Conservation (phyloP, 35 echinoderm and acorn worm species). For the Chiridota heheva region DNA sequence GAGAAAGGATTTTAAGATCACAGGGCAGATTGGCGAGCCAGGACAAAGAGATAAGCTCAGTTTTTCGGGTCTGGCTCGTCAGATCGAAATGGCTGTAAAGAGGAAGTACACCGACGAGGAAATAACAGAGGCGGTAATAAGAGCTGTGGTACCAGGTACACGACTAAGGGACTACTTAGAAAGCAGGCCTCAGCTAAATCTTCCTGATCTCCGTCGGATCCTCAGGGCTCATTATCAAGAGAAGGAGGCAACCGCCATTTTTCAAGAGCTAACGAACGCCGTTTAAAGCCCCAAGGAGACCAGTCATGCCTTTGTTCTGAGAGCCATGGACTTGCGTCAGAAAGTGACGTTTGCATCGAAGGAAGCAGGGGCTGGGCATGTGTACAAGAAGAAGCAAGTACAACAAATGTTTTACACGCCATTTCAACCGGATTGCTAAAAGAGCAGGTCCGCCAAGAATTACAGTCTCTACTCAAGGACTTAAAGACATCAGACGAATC, state of each 20-base stretch:
- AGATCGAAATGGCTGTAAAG: no score
- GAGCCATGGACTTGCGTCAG: constrained; percentile 45
- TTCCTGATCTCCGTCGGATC: constrained; percentile 24
- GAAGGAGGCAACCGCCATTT: constrained; percentile 42
- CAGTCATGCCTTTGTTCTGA: constrained; percentile 34
- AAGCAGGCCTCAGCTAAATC: constrained; percentile 1
- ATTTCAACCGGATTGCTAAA: constrained; percentile 29
- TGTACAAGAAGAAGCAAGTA: constrained; percentile 8
- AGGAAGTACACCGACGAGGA: constrained; percentile 21
- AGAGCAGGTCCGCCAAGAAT: constrained; percentile 14
- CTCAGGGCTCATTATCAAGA: constrained; percentile 38
- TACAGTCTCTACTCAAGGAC: background rate
- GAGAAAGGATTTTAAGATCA: no score
- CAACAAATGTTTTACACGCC: constrained; percentile 52
- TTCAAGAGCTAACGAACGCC: constrained; percentile 18
- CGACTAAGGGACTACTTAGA: constrained; percentile 34
- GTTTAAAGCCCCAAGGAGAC: constrained; percentile 38
- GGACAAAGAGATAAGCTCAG: no score
- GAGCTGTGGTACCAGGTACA: constrained; percentile 25
- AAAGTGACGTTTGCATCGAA: constrained; percentile 59
- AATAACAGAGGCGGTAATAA: constrained; percentile 37
- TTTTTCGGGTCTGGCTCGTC: no score
- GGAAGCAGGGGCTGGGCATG: constrained; percentile 14
- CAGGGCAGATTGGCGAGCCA: no score
- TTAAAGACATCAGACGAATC: constrained; percentile 14